Base-by-base conservation (phyloP, 1,140 invertebrate genomes). In the Gonatopus flavifemur region DNA sequence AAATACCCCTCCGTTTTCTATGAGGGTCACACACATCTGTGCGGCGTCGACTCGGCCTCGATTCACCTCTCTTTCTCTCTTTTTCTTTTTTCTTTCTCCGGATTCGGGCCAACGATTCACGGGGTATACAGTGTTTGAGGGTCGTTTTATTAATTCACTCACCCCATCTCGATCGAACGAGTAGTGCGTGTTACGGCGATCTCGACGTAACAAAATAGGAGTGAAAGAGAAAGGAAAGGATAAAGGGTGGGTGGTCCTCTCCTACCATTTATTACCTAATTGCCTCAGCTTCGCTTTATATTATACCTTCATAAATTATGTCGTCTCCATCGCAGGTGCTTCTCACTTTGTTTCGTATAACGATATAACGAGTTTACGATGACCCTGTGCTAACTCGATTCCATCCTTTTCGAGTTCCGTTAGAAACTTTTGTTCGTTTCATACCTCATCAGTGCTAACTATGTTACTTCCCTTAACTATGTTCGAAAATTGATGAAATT, bases 131-230 rank as follows among this genome's bases (percentile, higher is more conserved):
- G n/a, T n/a, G n/a, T n/a, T n/a, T n/a, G 54, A 60, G 68, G 69
- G 69, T 62, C 49, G 52, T 69, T 69, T 66, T 64, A 67, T 69
- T 69, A 67, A 67, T 69, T 69, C 63, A 64, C 63, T 67, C 54
- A n/a, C 54, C 58, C 45, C 43, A 45, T 45, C n/a, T n/a, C 44
- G 47, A 64, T 52, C 52, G 51, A 56, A 45, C 53, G 47, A 49
- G 36, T 28, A 36, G 41, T 15, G 32, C 49, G 6, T 28, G 25
- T 7, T 28, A 6, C 6, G 6, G 25, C 25, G 6, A 28, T 7
- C 6, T 12, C 9, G 48, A 46, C 38, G 31, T 44, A 33, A 22
- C 33, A 42, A 57, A 45, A 47, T 21, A 3, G 20, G 41, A 62
- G 13, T 21, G 25, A 28, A 33, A 3, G 28, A 12, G 30, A 47